These are phyloP conservation scores for Nerophis lumbriciformis DNA, from an alignment of 2,113 vertebrate species.

Conservation along the genomic window DNA sequence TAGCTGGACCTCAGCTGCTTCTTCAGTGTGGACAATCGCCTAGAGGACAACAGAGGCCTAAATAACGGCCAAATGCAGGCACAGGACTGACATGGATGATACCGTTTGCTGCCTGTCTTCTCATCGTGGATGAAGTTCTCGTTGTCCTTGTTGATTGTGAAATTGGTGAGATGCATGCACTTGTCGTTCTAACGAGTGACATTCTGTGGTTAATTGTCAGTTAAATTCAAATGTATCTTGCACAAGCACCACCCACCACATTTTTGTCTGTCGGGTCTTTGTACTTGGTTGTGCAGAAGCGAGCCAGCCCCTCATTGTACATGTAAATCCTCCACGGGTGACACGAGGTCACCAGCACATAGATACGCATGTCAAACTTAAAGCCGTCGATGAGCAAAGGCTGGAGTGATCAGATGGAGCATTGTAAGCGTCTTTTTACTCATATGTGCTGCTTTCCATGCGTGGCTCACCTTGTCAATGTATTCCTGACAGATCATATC, in stretches of 20 bases:
- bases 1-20: conserved; percentile 8
- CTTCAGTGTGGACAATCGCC: conserved; percentile 1
- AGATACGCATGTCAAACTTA: conserved; percentile 8
- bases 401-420: not conserved
- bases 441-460: not conserved
- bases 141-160: conserved; percentile 8
- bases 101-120: conserved; percentile 9
- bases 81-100: not conserved
- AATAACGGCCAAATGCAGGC: no score
- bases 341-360: conserved; percentile 8
- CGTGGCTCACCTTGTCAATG: not conserved
- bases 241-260: not conserved
- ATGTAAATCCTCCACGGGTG: conserved; percentile 10
- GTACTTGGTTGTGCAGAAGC: conserved; percentile 6
- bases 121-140: conserved; percentile 2
- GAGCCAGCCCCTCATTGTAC: conserved; percentile 5
- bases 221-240: not conserved
- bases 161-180: conserved; percentile 8
- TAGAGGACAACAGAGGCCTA: not conserved
- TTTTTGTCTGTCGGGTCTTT: not conserved
- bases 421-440: no score
- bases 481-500: conserved; percentile 9
- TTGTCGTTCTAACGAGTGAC: not conserved
- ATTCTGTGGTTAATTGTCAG: no score
- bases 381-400: conserved; percentile 9